These are phyloP conservation scores for Cydia strobilella DNA, from an alignment of 1,140 invertebrate species.

Conservation along the genomic window DNA sequence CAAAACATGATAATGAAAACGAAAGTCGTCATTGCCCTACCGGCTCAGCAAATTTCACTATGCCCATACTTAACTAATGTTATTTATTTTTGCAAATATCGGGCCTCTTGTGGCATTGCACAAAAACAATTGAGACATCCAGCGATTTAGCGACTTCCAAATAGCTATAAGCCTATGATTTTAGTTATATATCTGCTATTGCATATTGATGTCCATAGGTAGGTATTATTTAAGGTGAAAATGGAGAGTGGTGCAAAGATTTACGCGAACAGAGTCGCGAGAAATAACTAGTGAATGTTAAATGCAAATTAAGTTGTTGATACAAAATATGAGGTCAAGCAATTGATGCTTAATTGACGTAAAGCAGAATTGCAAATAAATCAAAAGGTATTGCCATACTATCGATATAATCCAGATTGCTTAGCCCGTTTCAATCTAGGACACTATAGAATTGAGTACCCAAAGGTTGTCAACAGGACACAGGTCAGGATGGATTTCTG, in stretches of 20 bases:
- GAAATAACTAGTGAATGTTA: neutral
- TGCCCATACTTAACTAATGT: neutral
- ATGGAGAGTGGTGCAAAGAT: neutral
- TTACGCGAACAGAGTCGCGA: neutral
- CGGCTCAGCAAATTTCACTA: neutral
- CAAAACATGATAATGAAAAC: neutral
- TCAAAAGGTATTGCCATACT: neutral
- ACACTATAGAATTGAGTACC: neutral
- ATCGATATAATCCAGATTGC: neutral
- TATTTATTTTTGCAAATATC: neutral
- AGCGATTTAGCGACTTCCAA: no score
- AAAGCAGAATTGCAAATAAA: constrained; percentile 3
- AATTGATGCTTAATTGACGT: neutral
- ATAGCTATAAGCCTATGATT: no score
- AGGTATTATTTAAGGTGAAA: no score
- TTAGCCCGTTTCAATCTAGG: neutral
- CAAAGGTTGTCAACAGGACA: neutral
- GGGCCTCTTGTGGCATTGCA: neutral
- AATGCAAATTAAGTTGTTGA: constrained; percentile 10
- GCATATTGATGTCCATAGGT: no score
- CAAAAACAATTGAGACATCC: no score
- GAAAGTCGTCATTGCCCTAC: neutral
- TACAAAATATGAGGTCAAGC: constrained; percentile 1
- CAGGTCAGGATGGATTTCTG: no score
- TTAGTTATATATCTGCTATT: no score